These are phyloP conservation scores for Aegypius monachus DNA, from an alignment of 2,113 vertebrate genomes.

Conservation along the genomic window DNA sequence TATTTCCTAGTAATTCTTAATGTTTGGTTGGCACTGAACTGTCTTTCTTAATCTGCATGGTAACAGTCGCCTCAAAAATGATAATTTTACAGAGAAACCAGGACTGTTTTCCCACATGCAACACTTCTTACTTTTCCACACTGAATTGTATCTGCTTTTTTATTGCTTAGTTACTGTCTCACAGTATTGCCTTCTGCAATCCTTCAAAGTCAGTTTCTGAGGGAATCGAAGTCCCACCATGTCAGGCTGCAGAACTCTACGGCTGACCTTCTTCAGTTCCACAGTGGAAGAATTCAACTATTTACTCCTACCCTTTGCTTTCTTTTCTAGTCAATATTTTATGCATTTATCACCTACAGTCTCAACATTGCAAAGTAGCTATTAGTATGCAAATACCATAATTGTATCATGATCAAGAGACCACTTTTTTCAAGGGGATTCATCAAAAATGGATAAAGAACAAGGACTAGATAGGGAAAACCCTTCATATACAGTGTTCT, in stretches of 20 bases:
- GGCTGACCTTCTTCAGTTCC: neutral
- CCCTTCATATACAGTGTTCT: neutral
- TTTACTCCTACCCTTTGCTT: neutral
- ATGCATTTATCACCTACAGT: neutral
- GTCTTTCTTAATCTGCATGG: neutral
- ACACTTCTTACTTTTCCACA: neutral
- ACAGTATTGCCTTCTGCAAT: neutral
- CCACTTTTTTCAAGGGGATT: neutral
- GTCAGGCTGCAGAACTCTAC: neutral
- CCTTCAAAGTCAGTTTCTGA: neutral
- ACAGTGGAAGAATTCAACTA: neutral
- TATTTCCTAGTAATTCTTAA: neutral
- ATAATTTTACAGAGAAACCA: neutral
- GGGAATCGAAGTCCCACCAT: neutral
- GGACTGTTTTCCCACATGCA: neutral
- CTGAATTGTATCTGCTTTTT: neutral
- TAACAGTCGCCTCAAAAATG: neutral
- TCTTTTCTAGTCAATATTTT: neutral
- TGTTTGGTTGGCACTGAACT: neutral
- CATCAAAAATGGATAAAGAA: neutral
- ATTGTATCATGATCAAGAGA: neutral
- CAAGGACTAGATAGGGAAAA: neutral
- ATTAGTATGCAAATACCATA: neutral
- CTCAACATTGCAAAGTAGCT: neutral
- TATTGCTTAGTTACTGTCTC: neutral